Evolutionary conservation across 2,888 invertebrate species (phyloP), one percentile per base, ranked within the genome.

Genomic region (Byasa hedistus): DNA sequence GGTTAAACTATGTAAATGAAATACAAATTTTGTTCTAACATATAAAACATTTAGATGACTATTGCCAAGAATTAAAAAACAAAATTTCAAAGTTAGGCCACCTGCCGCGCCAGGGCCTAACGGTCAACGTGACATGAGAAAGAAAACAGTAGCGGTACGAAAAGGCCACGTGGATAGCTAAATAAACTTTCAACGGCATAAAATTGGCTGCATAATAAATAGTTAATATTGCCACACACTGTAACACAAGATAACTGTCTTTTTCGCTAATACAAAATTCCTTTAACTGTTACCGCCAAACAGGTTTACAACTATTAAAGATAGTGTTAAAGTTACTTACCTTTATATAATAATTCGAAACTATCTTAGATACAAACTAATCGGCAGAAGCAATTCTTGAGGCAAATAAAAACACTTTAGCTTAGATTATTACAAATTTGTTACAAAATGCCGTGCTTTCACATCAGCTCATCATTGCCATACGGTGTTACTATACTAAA

Each of bases 271-370:
- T 55, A 57, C 60, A 59, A 17, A 27, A 52, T 39, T 19, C n/a
- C 5, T 39, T 39, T 59, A n/a, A 60, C 56, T 55, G 56, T 65
- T 60, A 65, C 65, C 60, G 65, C 65, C 65, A 65, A 65, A 60
- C 27, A 24, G 15, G 48, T 32, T 21, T 17, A 7, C n/a, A 22
- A 60, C 17, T 48, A 22, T 19, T 27, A 21, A 27, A 27, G 21
- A 51, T 3, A 48, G 60, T 32, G 55, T 5, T 44, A 15, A 58
- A 4, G 3, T 27, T 60, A 65, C 65, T 60, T 61, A 65, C 65
- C 19, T 56, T 56, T 60, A 21, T 48, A 56, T 22, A 52, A 15
- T 44, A 22, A 17, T 8, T 8, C 22, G 22, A 22, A 27, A 22
- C 17, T 17, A 48, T 17, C 4, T 57, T 8, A 17, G 17, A 57